phyloP scores from a whole-genome alignment of 2,113 vertebrate species.

The Laterallus jamaicensis region DNA sequence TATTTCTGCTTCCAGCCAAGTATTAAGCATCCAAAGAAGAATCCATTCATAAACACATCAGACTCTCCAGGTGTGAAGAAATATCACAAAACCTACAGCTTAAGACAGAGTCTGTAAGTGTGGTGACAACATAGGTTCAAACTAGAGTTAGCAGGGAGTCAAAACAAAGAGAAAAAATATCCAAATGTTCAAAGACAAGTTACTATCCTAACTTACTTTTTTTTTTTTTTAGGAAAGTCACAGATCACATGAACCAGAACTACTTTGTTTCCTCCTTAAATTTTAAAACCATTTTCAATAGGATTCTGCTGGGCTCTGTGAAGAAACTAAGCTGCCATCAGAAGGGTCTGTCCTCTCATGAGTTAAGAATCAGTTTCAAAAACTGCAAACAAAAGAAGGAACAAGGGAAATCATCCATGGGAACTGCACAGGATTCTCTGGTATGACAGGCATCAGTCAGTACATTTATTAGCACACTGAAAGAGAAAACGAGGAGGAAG shows the following conservation, averaged over 20 bases:
- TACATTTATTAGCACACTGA: background rate
- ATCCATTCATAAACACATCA: background rate
- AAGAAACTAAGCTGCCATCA: background rate
- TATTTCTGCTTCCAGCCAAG: background rate
- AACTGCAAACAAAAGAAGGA: background rate
- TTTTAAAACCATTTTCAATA: background rate
- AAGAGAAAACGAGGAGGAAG: background rate
- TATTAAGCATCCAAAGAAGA: background rate
- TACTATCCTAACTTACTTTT: background rate
- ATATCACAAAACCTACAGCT: background rate
- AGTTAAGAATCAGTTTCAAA: background rate
- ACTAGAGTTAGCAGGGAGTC: background rate
- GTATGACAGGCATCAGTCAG: background rate
- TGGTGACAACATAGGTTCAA: background rate
- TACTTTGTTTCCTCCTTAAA: background rate
- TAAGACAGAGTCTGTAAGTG: background rate
- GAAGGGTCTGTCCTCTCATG: background rate
- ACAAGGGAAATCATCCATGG: background rate
- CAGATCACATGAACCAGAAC: background rate
- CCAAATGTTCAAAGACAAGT: background rate
- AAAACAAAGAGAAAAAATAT: background rate
- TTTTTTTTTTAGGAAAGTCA: background rate
- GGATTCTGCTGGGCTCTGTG: background rate
- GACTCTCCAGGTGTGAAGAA: background rate
- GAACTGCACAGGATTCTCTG: background rate